Base-by-base conservation (phyloP, 2,888 invertebrate species). In the Pristionchus entomophagus region DNA sequence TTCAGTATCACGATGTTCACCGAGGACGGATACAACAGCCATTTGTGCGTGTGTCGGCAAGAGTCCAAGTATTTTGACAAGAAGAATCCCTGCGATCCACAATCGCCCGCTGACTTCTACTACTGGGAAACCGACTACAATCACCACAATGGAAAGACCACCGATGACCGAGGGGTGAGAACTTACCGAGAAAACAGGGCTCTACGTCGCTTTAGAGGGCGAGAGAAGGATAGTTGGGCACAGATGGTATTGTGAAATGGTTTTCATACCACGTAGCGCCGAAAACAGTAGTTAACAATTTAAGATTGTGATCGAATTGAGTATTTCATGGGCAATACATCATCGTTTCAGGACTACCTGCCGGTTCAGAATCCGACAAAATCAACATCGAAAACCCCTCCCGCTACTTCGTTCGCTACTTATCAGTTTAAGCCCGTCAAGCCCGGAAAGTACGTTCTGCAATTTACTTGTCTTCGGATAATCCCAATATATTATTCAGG, bases 21-120 rank as follows among this genome's bases (percentile, higher is more conserved):
- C 26, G 86, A 91, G 65, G 73, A 62, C 12, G 29, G 53, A 0
- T 92, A 89, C 81, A 35, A 59, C 19, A 86, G 87, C 56, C 90
- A 91, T 86, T 87, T 92, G 80, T 91, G 90, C 14, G 86, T 92
- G 86, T 92, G 92, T 85, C 88, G 92, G 38, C 59, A 65, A 10
- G 82, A 87, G 29, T 35, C 82, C 32, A 45, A 85, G 3, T 29
- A 49, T n/a, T 73, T 45, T 19, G 51, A 51, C 26, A n/a, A 22
- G 6, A 38, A 78, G 26, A 65, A 88, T 53, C 88, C 88, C 17
- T 92, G 92, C 86, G 88, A 92, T 73, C 92, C 92, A 22, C 86
- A 86, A 65, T 86, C 86, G 2, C 90, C 91, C 26, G 86, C 90
- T 17, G 92, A 92, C 81, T 92, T 92, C 86, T 91, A 92, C 82